Evolutionary conservation across 2,113 vertebrate genomes (phyloP).

Genomic region (Choloepus hoffmanni): DNA sequence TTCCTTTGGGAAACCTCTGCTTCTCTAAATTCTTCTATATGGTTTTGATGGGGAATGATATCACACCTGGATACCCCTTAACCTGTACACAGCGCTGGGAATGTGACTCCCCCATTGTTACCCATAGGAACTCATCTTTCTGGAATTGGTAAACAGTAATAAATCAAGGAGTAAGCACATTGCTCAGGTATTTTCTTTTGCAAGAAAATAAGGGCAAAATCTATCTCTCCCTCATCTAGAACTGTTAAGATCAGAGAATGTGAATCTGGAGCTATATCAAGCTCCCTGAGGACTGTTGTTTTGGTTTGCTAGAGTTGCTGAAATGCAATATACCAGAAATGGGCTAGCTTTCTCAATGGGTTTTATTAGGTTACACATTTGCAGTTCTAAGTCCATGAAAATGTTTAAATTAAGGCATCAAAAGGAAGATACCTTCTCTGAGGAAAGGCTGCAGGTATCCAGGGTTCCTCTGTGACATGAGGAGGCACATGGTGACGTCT

Average conservation of each 20-base stretch:
- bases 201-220: neutral
- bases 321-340: too few species aligned
- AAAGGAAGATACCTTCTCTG: too few species aligned
- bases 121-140: neutral
- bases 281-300: too few species aligned
- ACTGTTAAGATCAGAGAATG: neutral
- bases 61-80: neutral
- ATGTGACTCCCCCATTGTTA: neutral
- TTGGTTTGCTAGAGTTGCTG: too few species aligned
- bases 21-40: neutral
- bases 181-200: neutral
- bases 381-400: too few species aligned
- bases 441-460: too few species aligned
- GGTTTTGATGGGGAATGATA: neutral
- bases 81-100: neutral
- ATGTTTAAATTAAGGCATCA: too few species aligned
- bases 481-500: too few species aligned
- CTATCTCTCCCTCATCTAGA: neutral
- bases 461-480: too few species aligned
- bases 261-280: neutral
- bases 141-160: neutral
- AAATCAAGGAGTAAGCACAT: neutral
- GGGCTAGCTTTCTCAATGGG: too few species aligned
- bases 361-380: too few species aligned
- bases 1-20: neutral